These are phyloP conservation scores for Linyphia triangularis DNA, from an alignment of 2,888 invertebrate species.

Conservation along the genomic window DNA sequence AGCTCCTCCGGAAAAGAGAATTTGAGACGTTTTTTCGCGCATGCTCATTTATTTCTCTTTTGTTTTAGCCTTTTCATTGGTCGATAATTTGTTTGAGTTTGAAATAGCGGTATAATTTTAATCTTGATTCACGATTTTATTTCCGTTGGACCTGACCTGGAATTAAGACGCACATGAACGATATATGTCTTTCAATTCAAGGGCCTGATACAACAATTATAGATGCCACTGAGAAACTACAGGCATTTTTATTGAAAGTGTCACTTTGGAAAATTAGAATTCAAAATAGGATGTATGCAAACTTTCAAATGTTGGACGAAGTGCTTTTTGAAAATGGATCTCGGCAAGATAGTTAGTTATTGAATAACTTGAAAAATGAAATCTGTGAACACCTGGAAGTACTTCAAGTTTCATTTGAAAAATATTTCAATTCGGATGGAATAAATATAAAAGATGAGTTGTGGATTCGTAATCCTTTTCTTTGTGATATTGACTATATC, in stretches of 20 bases:
- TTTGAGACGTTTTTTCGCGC: too few relatives aligned
- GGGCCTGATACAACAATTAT: conserved; percentile 54
- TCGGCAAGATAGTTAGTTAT: conserved; percentile 49
- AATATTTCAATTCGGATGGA: conserved; percentile 54
- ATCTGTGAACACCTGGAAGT: too few relatives aligned
- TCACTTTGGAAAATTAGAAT: conserved; percentile 56
- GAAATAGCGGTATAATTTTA: too few relatives aligned
- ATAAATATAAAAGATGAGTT: conserved; percentile 65
- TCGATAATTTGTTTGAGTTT: too few relatives aligned
- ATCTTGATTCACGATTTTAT: too few relatives aligned
- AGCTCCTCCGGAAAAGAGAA: conserved; percentile 42
- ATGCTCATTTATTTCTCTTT: too few relatives aligned
- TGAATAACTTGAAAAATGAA: too few relatives aligned
- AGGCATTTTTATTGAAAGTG: conserved; percentile 54
- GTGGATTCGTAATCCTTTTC: conserved; percentile 66
- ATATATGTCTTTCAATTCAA: too few relatives aligned
- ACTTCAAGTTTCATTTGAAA: too few relatives aligned
- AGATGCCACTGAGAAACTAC: conserved; percentile 57
- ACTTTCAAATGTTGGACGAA: conserved; percentile 59
- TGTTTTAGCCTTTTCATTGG: too few relatives aligned
- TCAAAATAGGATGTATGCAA: conserved; percentile 51
- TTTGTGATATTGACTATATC: conserved; percentile 65
- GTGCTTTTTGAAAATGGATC: conserved; percentile 53
- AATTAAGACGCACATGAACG: too few relatives aligned
- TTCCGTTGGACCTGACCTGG: too few relatives aligned